These are phyloP conservation scores for Noctua comes DNA, from an alignment of 2,888 invertebrate species.

Conservation along the genomic window DNA sequence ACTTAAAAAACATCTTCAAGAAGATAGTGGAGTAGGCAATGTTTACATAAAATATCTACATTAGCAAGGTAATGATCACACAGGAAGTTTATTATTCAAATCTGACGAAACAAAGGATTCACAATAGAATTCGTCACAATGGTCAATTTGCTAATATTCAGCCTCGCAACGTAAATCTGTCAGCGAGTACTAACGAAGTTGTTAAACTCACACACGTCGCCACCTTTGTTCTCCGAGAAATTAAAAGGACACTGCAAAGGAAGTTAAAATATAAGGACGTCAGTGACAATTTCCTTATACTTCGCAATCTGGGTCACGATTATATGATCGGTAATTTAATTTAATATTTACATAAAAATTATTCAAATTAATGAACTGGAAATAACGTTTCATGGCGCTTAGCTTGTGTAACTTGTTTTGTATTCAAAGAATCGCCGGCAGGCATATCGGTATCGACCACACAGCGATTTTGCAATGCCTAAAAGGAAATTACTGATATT, in stretches of 20 bases:
- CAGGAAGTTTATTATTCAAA: conserved; percentile 4
- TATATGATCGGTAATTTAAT: conserved; percentile 50
- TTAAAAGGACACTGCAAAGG: conserved; percentile 67
- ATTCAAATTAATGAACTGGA: conserved; percentile 55
- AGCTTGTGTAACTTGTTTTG: conserved; percentile 55
- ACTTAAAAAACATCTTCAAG: conserved; percentile 40
- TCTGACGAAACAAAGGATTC: conserved; percentile 48
- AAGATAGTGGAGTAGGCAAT: conserved; percentile 38
- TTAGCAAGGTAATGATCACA: conserved; percentile 20
- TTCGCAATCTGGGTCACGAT: conserved; percentile 62
- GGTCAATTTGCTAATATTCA: conserved; percentile 50
- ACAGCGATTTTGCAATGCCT: conserved; percentile 28
- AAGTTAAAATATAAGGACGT: conserved; percentile 70
- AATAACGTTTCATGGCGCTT: conserved; percentile 45
- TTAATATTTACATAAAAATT: conserved; percentile 55
- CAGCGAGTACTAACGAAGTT: conserved; percentile 70
- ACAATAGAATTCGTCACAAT: conserved; percentile 50
- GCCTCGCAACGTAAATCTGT: conserved; percentile 73
- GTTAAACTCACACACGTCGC: conserved; percentile 68
- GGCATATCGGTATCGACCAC: conserved; percentile 28
- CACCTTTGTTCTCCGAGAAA: conserved; percentile 70
- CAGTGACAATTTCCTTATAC: conserved; percentile 69
- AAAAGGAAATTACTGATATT: conserved; percentile 30
- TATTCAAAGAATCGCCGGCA: conserved; percentile 37
- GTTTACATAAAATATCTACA: conserved; percentile 41